Evolutionary conservation across 2,797 vertebrate genomes (phyloP).

Genomic region (Echeneis naucrates): DNA sequence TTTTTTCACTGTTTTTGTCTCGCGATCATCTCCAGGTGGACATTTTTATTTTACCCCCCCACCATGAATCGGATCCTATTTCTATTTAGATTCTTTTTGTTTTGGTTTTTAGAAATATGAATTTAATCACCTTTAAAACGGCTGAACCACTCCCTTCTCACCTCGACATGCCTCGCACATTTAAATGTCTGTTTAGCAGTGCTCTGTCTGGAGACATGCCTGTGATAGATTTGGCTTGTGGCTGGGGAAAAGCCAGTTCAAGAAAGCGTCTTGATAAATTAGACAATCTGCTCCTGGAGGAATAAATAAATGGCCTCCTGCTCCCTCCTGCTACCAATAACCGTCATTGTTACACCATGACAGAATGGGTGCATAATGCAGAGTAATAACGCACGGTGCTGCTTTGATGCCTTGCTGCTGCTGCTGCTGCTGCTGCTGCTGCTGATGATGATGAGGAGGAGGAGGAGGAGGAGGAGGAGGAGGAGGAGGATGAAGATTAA

Average conservation of each 20-base stretch:
- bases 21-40: neutral
- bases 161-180: neutral
- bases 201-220: neutral
- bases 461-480: slow-evolving; percentile 54
- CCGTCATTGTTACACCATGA: slow-evolving; percentile 50
- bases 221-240: neutral
- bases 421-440: slow-evolving; percentile 8
- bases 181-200: neutral
- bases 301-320: slow-evolving; percentile 54
- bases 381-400: slow-evolving; percentile 32
- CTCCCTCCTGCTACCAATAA: slow-evolving; percentile 51
- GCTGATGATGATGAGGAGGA: slow-evolving; percentile 36
- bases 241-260: neutral
- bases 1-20: slow-evolving; percentile 3
- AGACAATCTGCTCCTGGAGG: slow-evolving; percentile 41
- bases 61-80: slow-evolving; percentile 2
- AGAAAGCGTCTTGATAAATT: slow-evolving; percentile 36
- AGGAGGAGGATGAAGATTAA: slow-evolving; percentile 45
- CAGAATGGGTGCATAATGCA: slow-evolving; percentile 52
- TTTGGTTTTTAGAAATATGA: neutral
- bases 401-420: slow-evolving; percentile 36
- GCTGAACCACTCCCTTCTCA: neutral
- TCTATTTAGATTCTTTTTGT: neutral
- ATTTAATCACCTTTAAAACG: slow-evolving; percentile 17
- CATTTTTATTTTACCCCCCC: too few relatives aligned